A percentile compares a stretch with the other conserved stretches of the same genome.
Evolutionary conservation across 2,113 vertebrate genomes (phyloP).

Genomic region (Parus major): DNA sequence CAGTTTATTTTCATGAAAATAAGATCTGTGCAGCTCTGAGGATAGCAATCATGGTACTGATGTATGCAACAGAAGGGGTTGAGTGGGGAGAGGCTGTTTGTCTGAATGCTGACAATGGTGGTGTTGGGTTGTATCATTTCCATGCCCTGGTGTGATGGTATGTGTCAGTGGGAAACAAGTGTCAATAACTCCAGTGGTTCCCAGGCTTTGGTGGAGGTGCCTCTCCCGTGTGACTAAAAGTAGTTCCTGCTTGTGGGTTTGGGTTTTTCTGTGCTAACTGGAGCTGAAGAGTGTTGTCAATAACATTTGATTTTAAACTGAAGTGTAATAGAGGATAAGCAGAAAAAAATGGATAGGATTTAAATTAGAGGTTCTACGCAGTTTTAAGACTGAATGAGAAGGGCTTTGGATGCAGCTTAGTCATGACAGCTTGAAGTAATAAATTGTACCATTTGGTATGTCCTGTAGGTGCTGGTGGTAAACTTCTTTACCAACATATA

Average conservation of each 20-base stretch:
- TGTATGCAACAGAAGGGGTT: fast-evolving
- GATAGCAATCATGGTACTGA: not conserved
- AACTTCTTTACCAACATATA: not conserved
- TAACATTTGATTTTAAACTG: not conserved
- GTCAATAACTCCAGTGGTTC: not conserved
- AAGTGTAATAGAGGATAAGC: not conserved
- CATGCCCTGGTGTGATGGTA: not conserved
- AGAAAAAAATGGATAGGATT: not conserved
- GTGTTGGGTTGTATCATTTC: not conserved
- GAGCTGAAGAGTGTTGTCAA: not conserved
- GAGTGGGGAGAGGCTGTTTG: not conserved
- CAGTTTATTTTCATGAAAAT: not conserved
- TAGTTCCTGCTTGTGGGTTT: not conserved
- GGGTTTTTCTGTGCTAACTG: not conserved
- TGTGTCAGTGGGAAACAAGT: not conserved
- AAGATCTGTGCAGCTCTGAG: not conserved
- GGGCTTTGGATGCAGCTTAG: not conserved
- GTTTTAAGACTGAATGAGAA: not conserved
- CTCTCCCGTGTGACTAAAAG: not conserved
- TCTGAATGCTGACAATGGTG: not conserved
- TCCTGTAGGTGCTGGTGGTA: not conserved
- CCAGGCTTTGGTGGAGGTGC: not conserved
- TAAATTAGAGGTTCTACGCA: not conserved
- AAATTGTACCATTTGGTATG: not conserved
- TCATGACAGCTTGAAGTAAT: not conserved